Evolutionary conservation across 2,113 vertebrate species (phyloP), one percentile per base, ranked within the genome.

Genomic region (Alligator sinensis): DNA sequence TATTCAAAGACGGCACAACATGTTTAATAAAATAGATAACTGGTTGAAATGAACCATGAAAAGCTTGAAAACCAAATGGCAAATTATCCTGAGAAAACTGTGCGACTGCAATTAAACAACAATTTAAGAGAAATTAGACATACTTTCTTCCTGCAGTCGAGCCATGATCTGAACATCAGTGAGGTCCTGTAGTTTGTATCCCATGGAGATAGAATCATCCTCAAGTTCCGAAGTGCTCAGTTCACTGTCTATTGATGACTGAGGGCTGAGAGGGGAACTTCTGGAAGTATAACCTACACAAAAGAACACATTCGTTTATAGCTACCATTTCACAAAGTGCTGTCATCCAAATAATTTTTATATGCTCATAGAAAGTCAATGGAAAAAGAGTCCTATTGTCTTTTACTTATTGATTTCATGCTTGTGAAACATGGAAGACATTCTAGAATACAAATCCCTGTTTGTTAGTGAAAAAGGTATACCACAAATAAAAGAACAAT

Each of bases 111-210:
- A 72, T 14, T 8, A 59, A 88, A 89, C 91, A 91, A 58, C 3
- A 1, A 62, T n/a, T 54, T 25, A 80, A 6, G 8, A n/a, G 81
- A 84, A 91, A 89, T 61, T 27, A 7, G 54, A 98, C 99, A 83
- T 98, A 99, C 99, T 99, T 98, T 99, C 99, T 97, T 99, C 99
- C 97, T 99, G 99, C 72, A 99, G 98, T 91, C 99, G 98, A 87
- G 99, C 99, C 99, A 99, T 99, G 96, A 99, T 99, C 98, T 99
- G 99, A 96, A 99, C 99, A 64, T 99, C 99, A 2, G 99, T 99
- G 97, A 99, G 99, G 97, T 99, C 99, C 96, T 99, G 99, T 90
- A 99, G 97, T 96, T 99, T 99, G 96, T 99, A 99, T 81, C 99
- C 98, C 99, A 99, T 99, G 59, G 99, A 98, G 95, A 99, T 98